Base-by-base conservation (phyloP, 2,113 vertebrate species). In the Pogona vitticeps region DNA sequence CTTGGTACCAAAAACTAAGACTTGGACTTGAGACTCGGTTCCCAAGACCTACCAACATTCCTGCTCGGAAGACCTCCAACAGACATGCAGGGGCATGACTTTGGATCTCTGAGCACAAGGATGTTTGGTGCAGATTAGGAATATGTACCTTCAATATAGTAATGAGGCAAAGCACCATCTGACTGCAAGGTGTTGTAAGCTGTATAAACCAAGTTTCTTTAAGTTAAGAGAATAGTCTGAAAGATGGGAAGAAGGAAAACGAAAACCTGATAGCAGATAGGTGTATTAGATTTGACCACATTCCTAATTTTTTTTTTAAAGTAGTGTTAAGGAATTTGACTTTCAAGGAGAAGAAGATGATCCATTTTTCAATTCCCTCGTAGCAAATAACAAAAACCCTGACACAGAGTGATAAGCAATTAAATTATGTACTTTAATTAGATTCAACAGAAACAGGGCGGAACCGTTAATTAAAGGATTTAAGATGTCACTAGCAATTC, bases 401-500 rank as follows among this genome's bases (percentile, higher is more conserved):
- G 12, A 68, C 56, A 88, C 38, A 76, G 46, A 76, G 38, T 56
- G 72, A 38, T 76, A 84, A 46, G 67, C 79, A 88, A 83, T 86
- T 90, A 88, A 93, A 86, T 13, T 83, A 75, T 91, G 91, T 86
- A 91, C 89, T 88, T 75, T 89, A 92, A 90, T 92, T 93, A 93
- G 89, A 87, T 95, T 85, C 84, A 92, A 92, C 71, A 93, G 92
- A 89, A 91, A 94, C 91, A 94, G 80, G 89, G 89, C 91, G 94
- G 92, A 95, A 90, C 31, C 76, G 91, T 91, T 95, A 95, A 94
- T 95, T 95, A 95, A 94, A 80, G 87, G 82, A 94, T 82, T 86
- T 93, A 88, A 95, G 90, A 36, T 85, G 90, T 82, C 67, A 80
- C 76, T n/a, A 84, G 79, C 82, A 94, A 89, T 91, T 90, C 89